Conservation (phyloP, 92 coral and sea anemone genomes). For the Phenganax marumi region DNA sequence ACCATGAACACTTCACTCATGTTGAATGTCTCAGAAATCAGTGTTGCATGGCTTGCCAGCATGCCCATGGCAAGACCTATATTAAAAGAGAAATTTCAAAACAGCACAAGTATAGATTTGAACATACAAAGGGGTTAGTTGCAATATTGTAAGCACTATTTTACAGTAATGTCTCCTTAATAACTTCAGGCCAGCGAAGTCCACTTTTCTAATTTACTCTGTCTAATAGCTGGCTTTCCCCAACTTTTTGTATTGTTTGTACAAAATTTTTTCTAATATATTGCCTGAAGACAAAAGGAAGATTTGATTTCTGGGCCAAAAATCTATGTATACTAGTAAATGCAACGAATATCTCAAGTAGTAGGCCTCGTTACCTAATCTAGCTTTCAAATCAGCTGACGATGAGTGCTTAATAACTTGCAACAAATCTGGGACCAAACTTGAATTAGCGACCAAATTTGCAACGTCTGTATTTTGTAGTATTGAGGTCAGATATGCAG, state of each 20-base stretch:
- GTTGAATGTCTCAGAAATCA: slow-evolving; percentile 88
- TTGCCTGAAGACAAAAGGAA: too few species aligned
- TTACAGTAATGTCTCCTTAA: too few species aligned
- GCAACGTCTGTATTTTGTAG: slow-evolving; percentile 82
- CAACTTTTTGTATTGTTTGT: neutral
- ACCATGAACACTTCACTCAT: slow-evolving; percentile 89
- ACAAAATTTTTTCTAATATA: neutral
- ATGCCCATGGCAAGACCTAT: slow-evolving; percentile 75
- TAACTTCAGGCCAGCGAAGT: neutral
- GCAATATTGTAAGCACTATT: too few species aligned
- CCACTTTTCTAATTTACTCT: neutral
- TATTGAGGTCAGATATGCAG: slow-evolving; percentile 77
- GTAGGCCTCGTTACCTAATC: slow-evolving; percentile 69
- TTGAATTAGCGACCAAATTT: slow-evolving; percentile 77
- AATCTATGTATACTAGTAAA: too few species aligned
- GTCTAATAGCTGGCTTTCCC: neutral
- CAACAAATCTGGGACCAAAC: slow-evolving; percentile 65
- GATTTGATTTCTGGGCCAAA: too few species aligned
- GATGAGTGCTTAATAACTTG: slow-evolving; percentile 78
- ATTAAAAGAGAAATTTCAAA: neutral
- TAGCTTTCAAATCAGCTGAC: slow-evolving; percentile 88
- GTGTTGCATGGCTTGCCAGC: slow-evolving; percentile 91
- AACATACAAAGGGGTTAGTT: too few species aligned
- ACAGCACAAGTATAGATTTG: too few species aligned
- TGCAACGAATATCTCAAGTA: neutral